Conservation (phyloP, 2,888 invertebrate species). For the Lasioglossum vierecki region DNA sequence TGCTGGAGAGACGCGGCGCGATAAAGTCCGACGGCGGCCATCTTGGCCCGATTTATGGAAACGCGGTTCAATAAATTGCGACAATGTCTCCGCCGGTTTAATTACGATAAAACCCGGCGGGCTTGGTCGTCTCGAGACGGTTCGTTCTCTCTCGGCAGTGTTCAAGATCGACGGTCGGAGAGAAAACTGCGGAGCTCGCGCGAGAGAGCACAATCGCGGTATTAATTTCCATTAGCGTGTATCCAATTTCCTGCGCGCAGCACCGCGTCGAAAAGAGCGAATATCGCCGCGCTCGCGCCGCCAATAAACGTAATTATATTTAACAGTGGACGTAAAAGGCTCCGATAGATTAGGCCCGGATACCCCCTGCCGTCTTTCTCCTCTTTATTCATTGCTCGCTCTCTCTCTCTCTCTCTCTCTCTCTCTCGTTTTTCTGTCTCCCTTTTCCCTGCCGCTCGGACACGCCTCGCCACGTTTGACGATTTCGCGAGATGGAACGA, state of each 20-base stretch:
- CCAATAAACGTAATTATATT: slow-evolving; percentile 80
- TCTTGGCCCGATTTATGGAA: slow-evolving; percentile 26
- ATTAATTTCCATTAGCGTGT: slow-evolving; percentile 79
- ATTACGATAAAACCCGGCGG: slow-evolving; percentile 38
- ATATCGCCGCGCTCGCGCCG: slow-evolving; percentile 54
- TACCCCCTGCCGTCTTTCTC: slow-evolving; percentile 50
- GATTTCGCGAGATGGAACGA: slow-evolving; percentile 51
- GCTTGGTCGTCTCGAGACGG: not conserved
- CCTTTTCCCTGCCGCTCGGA: not conserved
- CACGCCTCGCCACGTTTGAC: not conserved
- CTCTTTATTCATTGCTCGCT: not conserved
- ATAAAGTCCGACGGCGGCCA: slow-evolving; percentile 12
- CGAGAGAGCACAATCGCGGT: slow-evolving; percentile 43
- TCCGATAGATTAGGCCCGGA: slow-evolving; percentile 73
- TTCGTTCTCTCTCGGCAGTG: not conserved
- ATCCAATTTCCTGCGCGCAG: slow-evolving; percentile 75
- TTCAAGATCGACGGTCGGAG: slow-evolving; percentile 14
- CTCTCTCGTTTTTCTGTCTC: slow-evolving; percentile 22
- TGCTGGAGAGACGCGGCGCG: not conserved
- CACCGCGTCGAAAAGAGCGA: slow-evolving; percentile 68
- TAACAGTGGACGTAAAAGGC: slow-evolving; percentile 76
- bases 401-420: slow-evolving; percentile 20
- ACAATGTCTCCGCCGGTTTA: slow-evolving; percentile 27
- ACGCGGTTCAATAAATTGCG: slow-evolving; percentile 18
- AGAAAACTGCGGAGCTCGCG: slow-evolving; percentile 19